Evolutionary conservation across 1,140 invertebrate species (phyloP).

Genomic region (Ostrea denselamellosa): DNA sequence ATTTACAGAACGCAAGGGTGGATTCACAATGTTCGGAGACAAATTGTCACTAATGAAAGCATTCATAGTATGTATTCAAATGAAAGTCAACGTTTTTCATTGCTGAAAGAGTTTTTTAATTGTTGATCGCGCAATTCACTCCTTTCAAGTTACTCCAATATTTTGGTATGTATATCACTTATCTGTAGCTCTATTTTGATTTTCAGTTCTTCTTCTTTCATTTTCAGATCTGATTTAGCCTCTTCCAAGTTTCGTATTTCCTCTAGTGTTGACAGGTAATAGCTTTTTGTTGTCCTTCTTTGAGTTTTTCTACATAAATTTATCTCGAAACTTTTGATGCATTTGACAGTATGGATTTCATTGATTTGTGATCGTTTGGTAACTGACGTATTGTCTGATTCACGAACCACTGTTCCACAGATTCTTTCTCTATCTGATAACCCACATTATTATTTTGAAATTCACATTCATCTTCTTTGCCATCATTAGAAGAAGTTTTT

Average conservation of each 20-base stretch:
- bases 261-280: conserved; percentile 19
- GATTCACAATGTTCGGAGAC: not conserved
- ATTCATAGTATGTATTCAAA: not conserved
- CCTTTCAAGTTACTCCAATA: conserved; percentile 52
- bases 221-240: conserved; percentile 46
- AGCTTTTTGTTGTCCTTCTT: conserved; percentile 49
- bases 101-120: conserved; percentile 10
- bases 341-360: not conserved
- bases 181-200: conserved; percentile 49
- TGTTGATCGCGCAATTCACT: conserved; percentile 14
- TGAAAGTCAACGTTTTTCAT: too few relatives aligned
- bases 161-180: conserved; percentile 45
- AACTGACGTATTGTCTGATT: too few relatives aligned
- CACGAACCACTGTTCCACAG: too few relatives aligned
- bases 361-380: too few relatives aligned
- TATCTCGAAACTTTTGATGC: conserved; percentile 35
- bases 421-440: too few relatives aligned
- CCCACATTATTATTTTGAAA: too few relatives aligned
- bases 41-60: not conserved
- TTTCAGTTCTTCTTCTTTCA: conserved; percentile 55
- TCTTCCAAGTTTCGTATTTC: conserved; percentile 40
- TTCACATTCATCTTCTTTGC: too few relatives aligned
- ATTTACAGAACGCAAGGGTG: not conserved
- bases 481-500: too few relatives aligned
- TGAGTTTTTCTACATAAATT: conserved; percentile 34